Evolutionary conservation across 1,140 invertebrate genomes (phyloP).

Genomic region (Danaus melanippus): DNA sequence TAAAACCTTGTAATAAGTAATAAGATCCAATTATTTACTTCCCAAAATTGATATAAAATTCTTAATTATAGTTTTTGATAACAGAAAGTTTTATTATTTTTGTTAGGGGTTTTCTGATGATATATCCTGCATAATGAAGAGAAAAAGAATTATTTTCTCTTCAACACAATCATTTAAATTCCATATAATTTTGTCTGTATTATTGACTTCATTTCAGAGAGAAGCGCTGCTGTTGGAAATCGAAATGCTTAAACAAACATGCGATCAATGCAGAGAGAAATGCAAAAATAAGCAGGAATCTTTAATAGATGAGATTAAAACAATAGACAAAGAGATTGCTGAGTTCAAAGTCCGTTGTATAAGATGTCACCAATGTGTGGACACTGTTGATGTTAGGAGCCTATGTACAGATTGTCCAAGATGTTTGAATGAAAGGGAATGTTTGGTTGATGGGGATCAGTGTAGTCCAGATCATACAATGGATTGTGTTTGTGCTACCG

Average conservation of each 20-base stretch:
- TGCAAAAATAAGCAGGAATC: conserved; percentile 37
- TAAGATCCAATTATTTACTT: too few species aligned
- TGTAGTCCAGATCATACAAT: conserved; percentile 32
- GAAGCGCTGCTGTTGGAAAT: conserved; percentile 41
- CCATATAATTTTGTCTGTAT: not conserved
- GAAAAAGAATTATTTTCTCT: too few species aligned
- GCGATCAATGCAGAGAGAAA: conserved; percentile 44
- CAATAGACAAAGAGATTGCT: conserved; percentile 37
- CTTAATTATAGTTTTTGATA: too few species aligned
- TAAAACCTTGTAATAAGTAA: too few species aligned
- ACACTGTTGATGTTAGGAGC: conserved; percentile 40
- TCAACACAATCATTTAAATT: too few species aligned
- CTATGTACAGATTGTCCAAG: conserved; percentile 55
- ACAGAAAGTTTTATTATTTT: too few species aligned
- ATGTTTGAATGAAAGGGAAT: conserved; percentile 43
- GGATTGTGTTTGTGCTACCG: conserved; percentile 51
- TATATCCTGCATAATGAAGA: too few species aligned
- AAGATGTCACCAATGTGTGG: conserved; percentile 44
- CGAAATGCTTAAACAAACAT: conserved; percentile 36
- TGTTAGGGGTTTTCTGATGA: too few species aligned
- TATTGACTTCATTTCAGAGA: conserved; percentile 30
- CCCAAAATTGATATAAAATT: too few species aligned
- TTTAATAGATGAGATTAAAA: conserved; percentile 42
- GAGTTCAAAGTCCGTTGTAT: conserved; percentile 36
- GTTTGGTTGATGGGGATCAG: conserved; percentile 31